phyloP scores from a whole-genome alignment of 2,888 invertebrate species.

The Parelbella ahira region DNA sequence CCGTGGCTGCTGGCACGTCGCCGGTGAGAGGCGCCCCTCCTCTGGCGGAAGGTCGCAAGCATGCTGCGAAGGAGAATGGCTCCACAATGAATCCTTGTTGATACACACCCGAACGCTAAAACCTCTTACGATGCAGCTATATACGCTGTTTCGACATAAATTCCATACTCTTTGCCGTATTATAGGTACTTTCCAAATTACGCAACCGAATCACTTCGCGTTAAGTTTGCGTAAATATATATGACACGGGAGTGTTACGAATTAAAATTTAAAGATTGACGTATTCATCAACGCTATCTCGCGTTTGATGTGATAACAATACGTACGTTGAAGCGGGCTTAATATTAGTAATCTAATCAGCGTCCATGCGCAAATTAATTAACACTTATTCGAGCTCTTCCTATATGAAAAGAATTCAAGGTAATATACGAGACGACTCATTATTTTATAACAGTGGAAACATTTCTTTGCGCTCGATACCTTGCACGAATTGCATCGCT shows the following conservation, averaged over 20 bases:
- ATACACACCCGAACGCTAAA: conserved; percentile 49
- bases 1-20: conserved; percentile 78
- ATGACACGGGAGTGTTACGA: conserved; percentile 23
- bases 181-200: conserved; percentile 26
- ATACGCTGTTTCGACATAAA: conserved; percentile 19
- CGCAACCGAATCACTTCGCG: conserved; percentile 20
- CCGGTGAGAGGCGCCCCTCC: conserved; percentile 77
- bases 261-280: conserved; percentile 35
- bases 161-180: conserved; percentile 22
- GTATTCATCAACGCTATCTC: conserved; percentile 42
- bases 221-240: conserved; percentile 22
- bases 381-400: too few species aligned
- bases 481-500: conserved; percentile 41
- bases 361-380: conserved; percentile 36
- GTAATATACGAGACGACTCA: too few species aligned
- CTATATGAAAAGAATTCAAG: too few species aligned
- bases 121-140: conserved; percentile 26
- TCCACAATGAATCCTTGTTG: conserved; percentile 70
- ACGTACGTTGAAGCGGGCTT: conserved; percentile 46
- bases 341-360: conserved; percentile 55
- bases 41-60: conserved; percentile 72
- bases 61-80: conserved; percentile 72
- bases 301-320: conserved; percentile 51
- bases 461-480: too few species aligned
- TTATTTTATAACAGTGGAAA: too few species aligned